A percentile compares a stretch with the other conserved stretches of the same genome.
Evolutionary conservation across 2,113 vertebrate genomes (phyloP).

Genomic region (Marmota monax): DNA sequence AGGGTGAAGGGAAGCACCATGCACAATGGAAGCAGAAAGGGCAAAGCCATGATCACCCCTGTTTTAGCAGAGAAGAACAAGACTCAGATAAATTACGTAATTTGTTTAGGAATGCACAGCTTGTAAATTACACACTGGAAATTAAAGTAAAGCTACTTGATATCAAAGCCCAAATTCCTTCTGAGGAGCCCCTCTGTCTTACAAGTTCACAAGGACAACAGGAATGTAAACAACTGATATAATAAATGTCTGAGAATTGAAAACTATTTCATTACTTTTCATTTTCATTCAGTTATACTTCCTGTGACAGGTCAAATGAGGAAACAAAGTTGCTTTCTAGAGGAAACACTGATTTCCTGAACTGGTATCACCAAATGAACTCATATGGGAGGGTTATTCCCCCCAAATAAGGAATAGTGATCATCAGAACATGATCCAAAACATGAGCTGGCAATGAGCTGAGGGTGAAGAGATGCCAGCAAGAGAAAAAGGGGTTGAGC

Average conservation of each 20-base stretch:
- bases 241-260: neutral
- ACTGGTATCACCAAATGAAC: neutral
- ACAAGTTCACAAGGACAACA: neutral
- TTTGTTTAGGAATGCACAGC: neutral
- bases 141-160: neutral
- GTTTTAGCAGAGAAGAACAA: neutral
- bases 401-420: neutral
- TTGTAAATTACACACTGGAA: neutral
- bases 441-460: neutral
- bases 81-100: neutral
- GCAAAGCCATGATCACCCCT: neutral
- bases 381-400: neutral
- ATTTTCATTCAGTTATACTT: conserved; percentile 48
- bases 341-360: conserved; percentile 41
- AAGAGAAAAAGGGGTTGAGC: neutral
- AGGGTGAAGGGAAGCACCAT: neutral
- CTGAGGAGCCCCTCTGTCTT: neutral
- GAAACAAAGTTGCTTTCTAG: conserved; percentile 18
- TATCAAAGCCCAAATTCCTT: neutral
- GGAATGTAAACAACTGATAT: neutral
- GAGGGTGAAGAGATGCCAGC: neutral
- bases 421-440: neutral
- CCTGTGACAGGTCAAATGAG: neutral
- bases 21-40: neutral
- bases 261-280: neutral